Conservation (phyloP, 2,888 invertebrate species). For the Diplolepis rosae region DNA sequence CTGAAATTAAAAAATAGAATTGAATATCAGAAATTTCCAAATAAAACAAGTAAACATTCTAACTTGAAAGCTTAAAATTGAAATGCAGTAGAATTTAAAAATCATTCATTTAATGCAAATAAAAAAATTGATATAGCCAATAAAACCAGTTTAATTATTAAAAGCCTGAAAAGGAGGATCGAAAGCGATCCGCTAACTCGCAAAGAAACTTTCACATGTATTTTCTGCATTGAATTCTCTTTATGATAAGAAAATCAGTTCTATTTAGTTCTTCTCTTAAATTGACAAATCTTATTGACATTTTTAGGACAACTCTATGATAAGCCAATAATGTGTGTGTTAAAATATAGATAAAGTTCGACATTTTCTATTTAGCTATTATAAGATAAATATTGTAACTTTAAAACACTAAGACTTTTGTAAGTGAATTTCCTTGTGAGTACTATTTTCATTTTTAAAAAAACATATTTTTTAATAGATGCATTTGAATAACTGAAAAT, state of each 20-base stretch:
- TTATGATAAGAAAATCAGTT: background rate
- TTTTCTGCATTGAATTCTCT: background rate
- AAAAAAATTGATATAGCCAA: conserved; percentile 20
- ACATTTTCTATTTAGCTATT: background rate
- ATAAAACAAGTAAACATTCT: background rate
- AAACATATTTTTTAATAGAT: no score
- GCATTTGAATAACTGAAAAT: no score
- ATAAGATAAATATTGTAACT: background rate
- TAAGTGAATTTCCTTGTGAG: no score
- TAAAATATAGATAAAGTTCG: background rate
- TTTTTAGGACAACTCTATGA: background rate
- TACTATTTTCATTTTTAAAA: no score
- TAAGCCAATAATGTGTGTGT: background rate
- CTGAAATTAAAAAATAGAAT: conserved; percentile 73
- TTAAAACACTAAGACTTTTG: background rate
- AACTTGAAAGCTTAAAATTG: background rate
- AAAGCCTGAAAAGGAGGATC: conserved; percentile 31
- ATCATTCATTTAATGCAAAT: no score
- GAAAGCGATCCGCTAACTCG: conserved; percentile 30
- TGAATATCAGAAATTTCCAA: background rate
- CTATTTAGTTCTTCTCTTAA: background rate
- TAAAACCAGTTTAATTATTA: conserved; percentile 41
- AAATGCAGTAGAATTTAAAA: no score
- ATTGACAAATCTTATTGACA: background rate
- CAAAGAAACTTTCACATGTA: background rate